Base-by-base conservation (phyloP, 2,888 invertebrate genomes). In the Eulithis testata region DNA sequence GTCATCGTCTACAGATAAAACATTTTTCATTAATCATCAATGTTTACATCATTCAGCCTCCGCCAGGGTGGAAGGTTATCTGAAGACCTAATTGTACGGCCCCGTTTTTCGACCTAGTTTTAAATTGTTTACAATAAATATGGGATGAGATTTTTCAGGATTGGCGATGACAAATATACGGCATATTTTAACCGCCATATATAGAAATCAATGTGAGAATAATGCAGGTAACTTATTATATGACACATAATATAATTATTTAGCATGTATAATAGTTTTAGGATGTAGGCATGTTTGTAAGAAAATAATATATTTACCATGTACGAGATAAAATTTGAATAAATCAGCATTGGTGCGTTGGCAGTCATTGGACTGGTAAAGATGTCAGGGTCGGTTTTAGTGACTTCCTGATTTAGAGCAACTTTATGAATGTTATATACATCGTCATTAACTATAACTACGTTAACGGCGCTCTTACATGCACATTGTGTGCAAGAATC, bases 1-100 rank as follows among this genome's bases (percentile, higher is more conserved):
- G 43, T 44, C 37, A 40, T 11, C 8, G 11, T 6, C 31, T 7
- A 7, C 44, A 52, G 43, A 59, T 50, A 51, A 31, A 59, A 45
- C 11, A 52, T n/a, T 43, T 43, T 37, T 37, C 7, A 50, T 61
- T 51, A 59, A 56, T 62, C 52, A 65, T 43, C 45, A 45, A 54
- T 66, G 52, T 65, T 69, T 57, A 59, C 67, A 57, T 52, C 55
- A 12, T 47, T 59, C 68, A 68, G 66, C 66, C 45, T 59, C 66
- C 47, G 54, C 44, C 68, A 66, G 68, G 68, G 73, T 66, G 68
- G 60, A 63, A 71, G 73, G 71, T 70, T 73, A 73, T 73, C 72
- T 63, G 27, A 60, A 68, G 69, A 71, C 72, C 71, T 66, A 62
- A 65, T 69, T 70, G 47, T 21, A 54, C 54, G 66, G 27, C 65